Base-by-base conservation (phyloP, 1,140 invertebrate species). In the Nephila pilipes region DNA sequence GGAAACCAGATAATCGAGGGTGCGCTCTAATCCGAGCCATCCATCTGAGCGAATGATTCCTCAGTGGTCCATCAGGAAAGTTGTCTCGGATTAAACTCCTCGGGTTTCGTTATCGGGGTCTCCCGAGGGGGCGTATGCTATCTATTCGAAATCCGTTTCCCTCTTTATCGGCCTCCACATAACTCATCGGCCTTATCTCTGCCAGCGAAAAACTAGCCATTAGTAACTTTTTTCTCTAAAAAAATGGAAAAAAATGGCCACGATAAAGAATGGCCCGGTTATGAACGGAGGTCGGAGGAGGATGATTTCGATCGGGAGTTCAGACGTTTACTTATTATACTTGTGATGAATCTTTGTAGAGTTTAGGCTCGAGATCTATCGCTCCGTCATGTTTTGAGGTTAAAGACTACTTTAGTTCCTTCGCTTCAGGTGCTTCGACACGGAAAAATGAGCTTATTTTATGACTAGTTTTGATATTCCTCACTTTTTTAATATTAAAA, bases 191-290 rank as follows among this genome's bases (percentile, higher is more conserved):
- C n/a, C 69, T 75, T 75, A 75, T 75, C 69, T 75, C 8, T 36
- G 1, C 25, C 69, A 75, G 29, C 29, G 69, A 75, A 75, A 75
- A 75, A 75, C 69, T 75, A 18, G 69, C 69, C 69, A 75, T 75
- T 75, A 75, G 29, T 14, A 29, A 25, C 69, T 20, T 29, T 25
- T 32, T 32, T 18, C 25, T 36, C 32, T 32, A 18, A 10, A 75
- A 75, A 75, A 75, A 75, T 1, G 29, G n/a, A 16, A 36, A 75
- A 75, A 75, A 75, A 75, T 75, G 69, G 6, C 18, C 16, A 36
- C 18, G 32, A 75, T 36, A 75, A 75, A 75, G 32, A 36, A 36
- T 75, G 69, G 69, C 16, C 32, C 29, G 69, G 69, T 75, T 75
- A 75, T 32, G 25, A 69, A 25, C 12, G 14, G 69, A 75, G 69